Percentiles rank a stretch among this genome's conserved stretches.
These are phyloP conservation scores for Entomobrya multifasciata DNA, from an alignment of 2,888 invertebrate species.

Conservation along the genomic window DNA sequence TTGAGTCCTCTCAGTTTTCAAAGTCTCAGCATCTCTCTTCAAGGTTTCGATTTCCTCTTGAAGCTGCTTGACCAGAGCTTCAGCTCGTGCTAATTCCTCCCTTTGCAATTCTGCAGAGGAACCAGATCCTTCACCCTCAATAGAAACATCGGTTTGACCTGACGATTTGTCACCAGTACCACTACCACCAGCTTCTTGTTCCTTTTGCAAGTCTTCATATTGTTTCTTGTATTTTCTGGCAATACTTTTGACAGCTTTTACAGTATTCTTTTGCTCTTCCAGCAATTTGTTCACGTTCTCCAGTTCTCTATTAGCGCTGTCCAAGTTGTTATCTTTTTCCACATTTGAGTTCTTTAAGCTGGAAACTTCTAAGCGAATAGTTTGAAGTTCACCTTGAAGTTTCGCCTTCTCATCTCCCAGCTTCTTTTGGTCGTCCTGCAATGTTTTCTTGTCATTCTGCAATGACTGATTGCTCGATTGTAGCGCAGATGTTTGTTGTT, in stretches of 20 bases:
- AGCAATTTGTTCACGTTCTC: conserved; percentile 87
- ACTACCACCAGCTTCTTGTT: conserved; percentile 86
- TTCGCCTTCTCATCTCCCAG: conserved; percentile 84
- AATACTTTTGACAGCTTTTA: conserved; percentile 86
- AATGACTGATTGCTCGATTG: conserved; percentile 71
- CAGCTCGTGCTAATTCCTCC: conserved; percentile 86
- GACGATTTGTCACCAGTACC: conserved; percentile 83
- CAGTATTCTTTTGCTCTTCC: conserved; percentile 86
- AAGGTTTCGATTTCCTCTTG: conserved; percentile 75
- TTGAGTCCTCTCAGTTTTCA: conserved; percentile 67
- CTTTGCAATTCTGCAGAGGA: conserved; percentile 86
- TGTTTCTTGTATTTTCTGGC: conserved; percentile 96
- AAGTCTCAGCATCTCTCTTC: conserved; percentile 71
- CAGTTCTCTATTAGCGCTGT: conserved; percentile 85
- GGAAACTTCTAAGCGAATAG: conserved; percentile 66
- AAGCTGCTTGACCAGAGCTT: conserved; percentile 82
- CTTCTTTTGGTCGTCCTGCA: conserved; percentile 85
- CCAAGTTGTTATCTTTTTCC: conserved; percentile 85
- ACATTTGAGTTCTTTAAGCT: conserved; percentile 85
- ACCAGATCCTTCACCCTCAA: conserved; percentile 81
- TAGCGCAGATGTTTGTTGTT: conserved; percentile 85
- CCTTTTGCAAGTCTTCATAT: conserved; percentile 87
- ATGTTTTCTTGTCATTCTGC: conserved; percentile 83
- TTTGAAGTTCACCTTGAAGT: conserved; percentile 73
- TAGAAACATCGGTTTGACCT: conserved; percentile 70